A percentile compares a stretch with the other conserved stretches of the same genome.
Conservation (phyloP, 2,888 invertebrate species). For the Drosophila vallismaia region DNA sequence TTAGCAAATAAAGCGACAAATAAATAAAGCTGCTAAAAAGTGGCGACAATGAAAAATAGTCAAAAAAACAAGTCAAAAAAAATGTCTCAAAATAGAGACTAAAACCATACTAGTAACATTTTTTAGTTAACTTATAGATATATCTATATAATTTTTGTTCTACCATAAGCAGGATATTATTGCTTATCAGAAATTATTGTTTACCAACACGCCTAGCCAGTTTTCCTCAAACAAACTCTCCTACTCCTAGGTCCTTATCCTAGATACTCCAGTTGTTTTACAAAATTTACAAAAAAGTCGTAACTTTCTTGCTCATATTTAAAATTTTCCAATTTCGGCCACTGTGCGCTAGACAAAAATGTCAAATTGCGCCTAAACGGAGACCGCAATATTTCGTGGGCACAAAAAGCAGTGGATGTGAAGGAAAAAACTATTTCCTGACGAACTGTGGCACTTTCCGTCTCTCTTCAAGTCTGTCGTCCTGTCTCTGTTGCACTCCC, state of each 20-base stretch:
- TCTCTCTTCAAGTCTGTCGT: not conserved
- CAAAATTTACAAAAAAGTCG: no score
- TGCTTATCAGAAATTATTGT: no score
- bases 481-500: not conserved
- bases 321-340: conserved; percentile 7
- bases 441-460: conserved; percentile 24
- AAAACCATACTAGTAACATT: not conserved
- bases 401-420: conserved; percentile 22
- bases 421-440: conserved; percentile 54
- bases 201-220: no score
- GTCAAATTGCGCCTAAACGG: conserved; percentile 78
- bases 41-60: conserved; percentile 62
- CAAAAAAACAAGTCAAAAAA: conserved; percentile 35
- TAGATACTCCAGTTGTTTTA: no score
- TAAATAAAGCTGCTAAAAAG: conserved; percentile 76
- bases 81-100: not conserved
- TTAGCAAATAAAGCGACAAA: conserved; percentile 79
- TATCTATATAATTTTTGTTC: no score
- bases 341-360: conserved; percentile 51
- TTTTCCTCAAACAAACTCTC: no score
- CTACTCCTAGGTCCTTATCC: no score
- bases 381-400: conserved; percentile 74
- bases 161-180: no score
- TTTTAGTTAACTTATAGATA: no score
- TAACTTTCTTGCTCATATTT: not conserved